Evolutionary conservation across 2,113 vertebrate genomes (phyloP), one percentile per base, ranked within the genome.

Genomic region (Psephotus haematonotus): DNA sequence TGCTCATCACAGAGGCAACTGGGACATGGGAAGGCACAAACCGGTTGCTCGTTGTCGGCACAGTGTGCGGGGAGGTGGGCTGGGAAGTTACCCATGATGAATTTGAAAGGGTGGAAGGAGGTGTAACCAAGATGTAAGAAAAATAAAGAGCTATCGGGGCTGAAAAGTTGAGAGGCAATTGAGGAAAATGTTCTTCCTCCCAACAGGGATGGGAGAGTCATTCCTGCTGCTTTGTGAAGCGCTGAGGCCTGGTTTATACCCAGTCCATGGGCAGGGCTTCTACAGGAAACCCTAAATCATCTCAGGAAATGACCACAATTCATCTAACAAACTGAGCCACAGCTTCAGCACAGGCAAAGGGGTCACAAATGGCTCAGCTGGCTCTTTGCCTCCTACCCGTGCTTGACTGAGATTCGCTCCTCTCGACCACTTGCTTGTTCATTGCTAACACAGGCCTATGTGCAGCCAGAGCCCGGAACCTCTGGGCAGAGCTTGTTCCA

Each of bases 401-500:
- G 2, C 49, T 11, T 4, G 1, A 12, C n/a, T 0, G 24, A 31
- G 39, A 29, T 15, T 4, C 1, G 7, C 53, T 53, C 17, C 37
- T 17, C 65, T 44, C 53, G 5, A 3, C 44, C 4, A 1, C 47
- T 17, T 4, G 12, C 11, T 5, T 7, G 17, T 16, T 28, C 67
- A 3, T 2, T 11, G 37, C 70, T 11, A 57, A 17, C 0, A 6
- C 59, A 28, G 80, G 35, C 43, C 27, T 10, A 6, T 1, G 16
- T 11, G 37, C 0, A 0, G 90, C 69, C 23, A 46, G 43, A 53
- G 60, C 25, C 17, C 31, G 59, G 59, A 46, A 18, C 28, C 35
- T 6, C 43, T 4, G 4, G 2, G 31, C 37, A 13, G 28, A 22
- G 64, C 5, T n/a, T 10, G 24, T 12, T 11, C 6, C 33, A 50